Evolutionary conservation across 2,888 invertebrate species (phyloP).

Genomic region (Acanthosepion esculentum): DNA sequence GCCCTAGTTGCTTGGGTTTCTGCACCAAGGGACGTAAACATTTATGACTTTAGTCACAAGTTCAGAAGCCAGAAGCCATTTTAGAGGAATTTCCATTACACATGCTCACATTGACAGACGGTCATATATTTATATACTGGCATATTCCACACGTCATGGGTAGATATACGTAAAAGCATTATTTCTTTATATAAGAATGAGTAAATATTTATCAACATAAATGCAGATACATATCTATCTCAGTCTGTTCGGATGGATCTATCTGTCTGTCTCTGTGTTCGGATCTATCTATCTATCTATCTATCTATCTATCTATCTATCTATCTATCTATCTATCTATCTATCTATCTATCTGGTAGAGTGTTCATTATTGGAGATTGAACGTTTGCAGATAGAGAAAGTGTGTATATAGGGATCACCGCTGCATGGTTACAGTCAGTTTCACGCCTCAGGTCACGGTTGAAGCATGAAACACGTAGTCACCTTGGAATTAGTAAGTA

Average conservation of each 20-base stretch:
- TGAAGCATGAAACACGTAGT: too few relatives aligned
- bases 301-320: not conserved
- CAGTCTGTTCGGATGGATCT: not conserved
- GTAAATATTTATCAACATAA: not conserved
- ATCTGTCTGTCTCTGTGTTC: not conserved
- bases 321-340: not conserved
- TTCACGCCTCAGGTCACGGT: too few relatives aligned
- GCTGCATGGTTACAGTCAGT: too few relatives aligned
- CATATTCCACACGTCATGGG: not conserved
- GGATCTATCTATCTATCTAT: not conserved
- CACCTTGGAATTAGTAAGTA: too few relatives aligned
- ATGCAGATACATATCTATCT: not conserved
- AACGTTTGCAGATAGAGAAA: not conserved
- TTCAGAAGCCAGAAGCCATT: not conserved
- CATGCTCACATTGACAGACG: not conserved
- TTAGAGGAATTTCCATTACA: not conserved
- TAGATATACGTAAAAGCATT: not conserved
- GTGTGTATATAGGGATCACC: too few relatives aligned
- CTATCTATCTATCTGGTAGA: too few relatives aligned
- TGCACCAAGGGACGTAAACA: not conserved
- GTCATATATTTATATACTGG: not conserved
- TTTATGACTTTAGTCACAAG: not conserved
- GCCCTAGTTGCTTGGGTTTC: not conserved
- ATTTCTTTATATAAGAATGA: not conserved
- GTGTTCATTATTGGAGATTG: too few relatives aligned